Percentiles rank a stretch among this genome's conserved stretches.
These are phyloP conservation scores for Saxicola maurus DNA, from an alignment of 2,797 vertebrate genomes.

Conservation along the genomic window DNA sequence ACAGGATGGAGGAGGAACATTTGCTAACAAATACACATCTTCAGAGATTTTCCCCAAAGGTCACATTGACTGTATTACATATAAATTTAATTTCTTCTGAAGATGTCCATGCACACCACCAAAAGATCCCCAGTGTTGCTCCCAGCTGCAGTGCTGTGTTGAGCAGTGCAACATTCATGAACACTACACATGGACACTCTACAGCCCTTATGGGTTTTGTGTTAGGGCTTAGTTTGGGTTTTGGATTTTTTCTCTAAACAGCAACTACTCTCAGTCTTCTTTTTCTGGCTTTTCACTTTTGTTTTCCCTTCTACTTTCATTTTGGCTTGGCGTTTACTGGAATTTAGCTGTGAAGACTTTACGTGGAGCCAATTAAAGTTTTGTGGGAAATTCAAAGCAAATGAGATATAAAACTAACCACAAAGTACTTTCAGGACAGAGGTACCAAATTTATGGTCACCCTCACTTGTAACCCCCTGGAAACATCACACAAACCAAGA, in stretches of 20 bases:
- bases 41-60: background rate
- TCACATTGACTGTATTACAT: background rate
- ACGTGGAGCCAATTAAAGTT: background rate
- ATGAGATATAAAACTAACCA: background rate
- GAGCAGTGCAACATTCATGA: background rate
- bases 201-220: background rate
- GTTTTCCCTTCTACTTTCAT: background rate
- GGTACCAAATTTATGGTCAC: background rate
- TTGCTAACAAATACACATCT: background rate
- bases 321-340: background rate
- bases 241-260: background rate
- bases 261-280: background rate
- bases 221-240: too few relatives aligned
- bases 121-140: background rate
- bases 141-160: background rate
- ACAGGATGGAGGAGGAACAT: background rate
- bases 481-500: background rate
- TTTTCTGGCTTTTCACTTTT: background rate
- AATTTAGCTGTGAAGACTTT: background rate
- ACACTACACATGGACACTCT: background rate
- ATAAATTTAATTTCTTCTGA: background rate
- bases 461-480: background rate
- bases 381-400: background rate
- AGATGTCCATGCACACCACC: background rate
- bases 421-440: background rate